These are phyloP conservation scores for Chloroceryle amazona DNA, from an alignment of 2,797 vertebrate genomes.

Conservation along the genomic window DNA sequence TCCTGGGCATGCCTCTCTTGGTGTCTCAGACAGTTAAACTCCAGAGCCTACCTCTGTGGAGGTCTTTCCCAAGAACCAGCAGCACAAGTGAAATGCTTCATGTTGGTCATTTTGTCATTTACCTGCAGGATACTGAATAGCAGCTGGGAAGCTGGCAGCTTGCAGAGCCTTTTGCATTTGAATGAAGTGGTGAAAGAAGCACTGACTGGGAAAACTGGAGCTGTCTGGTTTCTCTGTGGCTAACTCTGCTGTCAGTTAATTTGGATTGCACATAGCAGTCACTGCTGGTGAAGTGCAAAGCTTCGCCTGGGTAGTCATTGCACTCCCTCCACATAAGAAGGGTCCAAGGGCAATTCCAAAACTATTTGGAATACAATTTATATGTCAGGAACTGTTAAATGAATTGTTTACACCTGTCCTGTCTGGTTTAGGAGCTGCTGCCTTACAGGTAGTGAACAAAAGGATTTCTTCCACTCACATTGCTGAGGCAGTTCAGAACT, in stretches of 20 bases:
- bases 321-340: not conserved
- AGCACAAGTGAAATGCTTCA: not conserved
- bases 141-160: not conserved
- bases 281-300: not conserved
- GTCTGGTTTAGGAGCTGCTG: not conserved
- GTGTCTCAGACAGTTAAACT: not conserved
- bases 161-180: not conserved
- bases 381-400: not conserved
- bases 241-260: not conserved
- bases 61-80: not conserved
- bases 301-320: rapidly evolving
- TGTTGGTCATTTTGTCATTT: not conserved
- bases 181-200: not conserved
- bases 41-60: not conserved
- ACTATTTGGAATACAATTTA: not conserved
- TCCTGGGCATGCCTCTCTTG: not conserved
- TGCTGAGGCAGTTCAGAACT: not conserved
- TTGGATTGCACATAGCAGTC: not conserved
- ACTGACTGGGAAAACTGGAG: not conserved
- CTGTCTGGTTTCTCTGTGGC: not conserved
- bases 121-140: not conserved
- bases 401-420: not conserved
- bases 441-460: not conserved
- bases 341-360: not conserved
- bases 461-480: not conserved